Percentiles rank a stretch among this genome's conserved stretches.
Conservation (phyloP, 2,797 vertebrate species). For the Eulemur coronatus region DNA sequence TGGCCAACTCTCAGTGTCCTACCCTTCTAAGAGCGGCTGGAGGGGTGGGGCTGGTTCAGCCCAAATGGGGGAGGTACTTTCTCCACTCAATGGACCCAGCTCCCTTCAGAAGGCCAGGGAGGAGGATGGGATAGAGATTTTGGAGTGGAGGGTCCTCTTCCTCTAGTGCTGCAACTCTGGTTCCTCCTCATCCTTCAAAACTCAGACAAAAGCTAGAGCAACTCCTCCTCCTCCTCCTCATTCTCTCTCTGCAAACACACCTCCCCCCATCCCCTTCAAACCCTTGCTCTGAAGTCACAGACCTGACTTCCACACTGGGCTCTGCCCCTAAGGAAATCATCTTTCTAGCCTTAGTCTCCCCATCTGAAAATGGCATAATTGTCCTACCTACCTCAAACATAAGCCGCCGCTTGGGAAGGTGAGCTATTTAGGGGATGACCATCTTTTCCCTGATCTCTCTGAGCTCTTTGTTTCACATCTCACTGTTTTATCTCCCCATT, state of each 20-base stretch:
- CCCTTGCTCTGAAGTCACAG: conserved; percentile 18
- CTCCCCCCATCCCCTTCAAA: background rate
- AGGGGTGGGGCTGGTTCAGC: background rate
- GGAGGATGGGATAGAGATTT: background rate
- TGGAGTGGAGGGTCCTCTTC: background rate
- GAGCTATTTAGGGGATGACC: background rate
- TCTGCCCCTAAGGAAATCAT: background rate
- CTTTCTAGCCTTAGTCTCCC: background rate
- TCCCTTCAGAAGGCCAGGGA: background rate
- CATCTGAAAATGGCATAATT: background rate
- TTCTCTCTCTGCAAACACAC: background rate
- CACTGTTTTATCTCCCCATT: background rate
- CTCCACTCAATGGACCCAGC: background rate
- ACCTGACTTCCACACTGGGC: background rate
- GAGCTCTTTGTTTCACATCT: background rate
- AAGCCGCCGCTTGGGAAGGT: background rate
- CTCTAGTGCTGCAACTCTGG: background rate
- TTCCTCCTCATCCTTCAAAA: background rate
- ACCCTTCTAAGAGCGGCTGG: background rate
- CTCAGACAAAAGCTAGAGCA: background rate
- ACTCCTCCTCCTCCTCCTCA: too few species aligned
- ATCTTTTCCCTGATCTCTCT: background rate
- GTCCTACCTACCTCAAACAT: background rate
- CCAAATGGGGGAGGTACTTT: background rate
- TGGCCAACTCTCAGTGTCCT: background rate